Conservation (phyloP, 2,113 vertebrate species). For the Eclectus roratus region DNA sequence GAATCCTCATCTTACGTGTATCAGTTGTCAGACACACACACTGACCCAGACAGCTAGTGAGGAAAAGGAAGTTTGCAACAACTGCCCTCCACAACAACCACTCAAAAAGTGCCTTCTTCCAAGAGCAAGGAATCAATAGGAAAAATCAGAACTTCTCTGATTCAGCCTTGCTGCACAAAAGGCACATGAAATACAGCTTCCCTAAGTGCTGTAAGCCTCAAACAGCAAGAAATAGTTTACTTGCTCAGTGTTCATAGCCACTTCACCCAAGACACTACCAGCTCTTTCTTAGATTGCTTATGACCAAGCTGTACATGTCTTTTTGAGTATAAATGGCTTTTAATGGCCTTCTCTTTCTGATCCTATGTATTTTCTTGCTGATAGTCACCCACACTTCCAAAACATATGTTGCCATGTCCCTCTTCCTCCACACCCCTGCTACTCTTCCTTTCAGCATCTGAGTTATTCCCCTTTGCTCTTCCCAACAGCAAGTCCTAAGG, state of each 20-base stretch:
- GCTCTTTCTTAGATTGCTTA: background rate
- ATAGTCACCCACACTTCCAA: background rate
- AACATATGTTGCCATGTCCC: background rate
- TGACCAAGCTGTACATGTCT: fast-evolving
- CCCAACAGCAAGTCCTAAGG: background rate
- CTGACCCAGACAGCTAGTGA: background rate
- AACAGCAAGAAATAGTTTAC: background rate
- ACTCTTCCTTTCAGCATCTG: background rate
- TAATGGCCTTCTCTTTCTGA: background rate
- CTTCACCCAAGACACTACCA: background rate
- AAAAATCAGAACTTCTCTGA: background rate
- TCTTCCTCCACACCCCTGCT: background rate
- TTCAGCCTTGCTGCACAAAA: background rate
- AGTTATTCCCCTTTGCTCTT: background rate
- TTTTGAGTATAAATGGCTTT: background rate
- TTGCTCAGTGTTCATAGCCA: background rate
- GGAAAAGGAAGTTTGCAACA: background rate
- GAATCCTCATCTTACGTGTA: background rate
- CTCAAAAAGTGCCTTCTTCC: background rate
- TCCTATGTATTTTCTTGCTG: background rate
- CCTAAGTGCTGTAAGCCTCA: background rate
- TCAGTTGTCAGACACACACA: background rate
- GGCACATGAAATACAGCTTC: background rate
- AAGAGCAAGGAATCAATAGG: background rate
- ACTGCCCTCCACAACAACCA: background rate